A percentile compares a stretch with the other conserved stretches of the same genome.
Conservation (phyloP, 2,113 vertebrate species). For the Dasyornis broadbenti region DNA sequence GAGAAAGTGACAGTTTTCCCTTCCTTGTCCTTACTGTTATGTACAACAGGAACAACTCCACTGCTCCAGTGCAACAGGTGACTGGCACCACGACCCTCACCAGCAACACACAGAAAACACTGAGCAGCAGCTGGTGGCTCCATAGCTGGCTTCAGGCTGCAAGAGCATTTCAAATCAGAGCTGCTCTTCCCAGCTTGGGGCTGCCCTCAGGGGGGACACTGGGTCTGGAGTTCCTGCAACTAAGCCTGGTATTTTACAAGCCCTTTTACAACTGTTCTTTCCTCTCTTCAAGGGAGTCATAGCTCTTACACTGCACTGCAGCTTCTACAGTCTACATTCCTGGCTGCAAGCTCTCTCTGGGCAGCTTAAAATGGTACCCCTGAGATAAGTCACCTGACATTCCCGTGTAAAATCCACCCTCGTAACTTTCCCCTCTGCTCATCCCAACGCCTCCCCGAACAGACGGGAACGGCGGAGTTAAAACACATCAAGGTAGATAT, state of each 20-base stretch:
- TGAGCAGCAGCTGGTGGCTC: neutral
- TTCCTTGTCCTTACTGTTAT: neutral
- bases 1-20: neutral
- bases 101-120: neutral
- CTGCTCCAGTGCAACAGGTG: neutral
- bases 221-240: neutral
- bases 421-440: neutral
- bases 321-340: neutral
- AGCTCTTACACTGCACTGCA: neutral
- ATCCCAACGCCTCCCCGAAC: neutral
- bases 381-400: neutral
- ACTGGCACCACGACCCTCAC: accelerated
- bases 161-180: neutral
- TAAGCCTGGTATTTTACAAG: neutral
- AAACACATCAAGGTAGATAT: neutral
- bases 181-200: neutral
- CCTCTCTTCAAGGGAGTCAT: neutral
- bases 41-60: accelerated
- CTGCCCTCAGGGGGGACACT: neutral
- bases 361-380: neutral
- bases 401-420: neutral
- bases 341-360: neutral
- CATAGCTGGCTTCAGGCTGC: neutral
- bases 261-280: neutral
- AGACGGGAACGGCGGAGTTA: accelerated